phyloP scores from a whole-genome alignment of 2,797 vertebrate genomes.

The Manis javanica region DNA sequence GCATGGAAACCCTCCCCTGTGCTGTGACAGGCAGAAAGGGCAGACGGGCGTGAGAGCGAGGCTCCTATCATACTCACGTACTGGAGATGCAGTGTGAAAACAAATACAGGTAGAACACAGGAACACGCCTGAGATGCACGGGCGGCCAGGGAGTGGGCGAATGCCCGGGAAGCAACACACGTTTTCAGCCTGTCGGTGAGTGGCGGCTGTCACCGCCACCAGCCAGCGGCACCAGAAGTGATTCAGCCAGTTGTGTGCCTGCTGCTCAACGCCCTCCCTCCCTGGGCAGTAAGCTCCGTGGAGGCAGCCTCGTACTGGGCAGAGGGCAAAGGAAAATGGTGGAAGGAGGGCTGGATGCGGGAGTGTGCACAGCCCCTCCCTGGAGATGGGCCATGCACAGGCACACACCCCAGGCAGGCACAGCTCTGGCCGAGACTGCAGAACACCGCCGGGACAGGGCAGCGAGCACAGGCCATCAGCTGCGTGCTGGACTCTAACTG shows the following conservation, averaged over 20 bases:
- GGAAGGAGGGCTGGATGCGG: rapidly evolving
- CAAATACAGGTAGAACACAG: rapidly evolving
- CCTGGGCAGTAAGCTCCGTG: not conserved
- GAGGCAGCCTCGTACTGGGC: not conserved
- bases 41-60: too few species aligned
- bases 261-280: not conserved
- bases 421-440: too few species aligned
- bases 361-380: not conserved
- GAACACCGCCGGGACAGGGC: too few species aligned
- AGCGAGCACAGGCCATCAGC: not conserved
- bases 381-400: rapidly evolving
- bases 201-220: rapidly evolving
- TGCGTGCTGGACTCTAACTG: not conserved
- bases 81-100: too few species aligned
- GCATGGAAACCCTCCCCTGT: not conserved
- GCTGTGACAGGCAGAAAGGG: too few species aligned
- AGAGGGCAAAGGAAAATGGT: not conserved
- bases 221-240: rapidly evolving
- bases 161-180: rapidly evolving
- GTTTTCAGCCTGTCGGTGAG: rapidly evolving
- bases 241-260: too few species aligned
- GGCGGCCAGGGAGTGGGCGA: not conserved
- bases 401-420: not conserved
- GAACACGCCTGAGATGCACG: not conserved
- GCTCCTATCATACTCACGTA: too few species aligned